These are phyloP conservation scores for Himalopsyche japonica DNA, from an alignment of 2,888 invertebrate species.

Conservation along the genomic window DNA sequence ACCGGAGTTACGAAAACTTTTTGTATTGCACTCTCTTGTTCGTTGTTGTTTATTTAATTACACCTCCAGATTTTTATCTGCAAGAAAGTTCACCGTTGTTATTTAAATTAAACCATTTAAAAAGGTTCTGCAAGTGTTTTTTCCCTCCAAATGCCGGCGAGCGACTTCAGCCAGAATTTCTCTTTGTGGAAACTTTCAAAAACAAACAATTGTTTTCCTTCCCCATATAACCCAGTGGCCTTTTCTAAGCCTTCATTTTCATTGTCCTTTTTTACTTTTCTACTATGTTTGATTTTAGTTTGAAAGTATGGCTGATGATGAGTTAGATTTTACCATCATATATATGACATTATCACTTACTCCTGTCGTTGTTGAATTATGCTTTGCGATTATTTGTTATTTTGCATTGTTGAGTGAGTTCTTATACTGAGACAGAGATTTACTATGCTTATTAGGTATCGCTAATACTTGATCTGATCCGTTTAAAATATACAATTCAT, in stretches of 20 bases:
- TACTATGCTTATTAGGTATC: not conserved
- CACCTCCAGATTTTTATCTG: constrained; percentile 9
- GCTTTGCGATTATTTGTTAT: not conserved
- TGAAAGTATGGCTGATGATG: too few species aligned
- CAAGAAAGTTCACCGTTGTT: constrained; percentile 11
- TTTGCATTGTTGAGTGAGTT: not conserved
- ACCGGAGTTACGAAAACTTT: not conserved
- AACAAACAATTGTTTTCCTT: constrained; percentile 28
- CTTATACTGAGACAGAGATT: not conserved
- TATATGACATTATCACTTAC: too few species aligned
- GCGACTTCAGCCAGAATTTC: constrained; percentile 21
- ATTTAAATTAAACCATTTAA: constrained; percentile 19
- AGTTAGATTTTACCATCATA: too few species aligned
- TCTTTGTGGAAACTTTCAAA: constrained; percentile 28
- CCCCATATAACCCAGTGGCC: not conserved
- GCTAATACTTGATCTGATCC: not conserved
- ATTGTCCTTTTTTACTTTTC: not conserved
- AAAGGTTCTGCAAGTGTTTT: constrained; percentile 3
- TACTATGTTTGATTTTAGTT: not conserved
- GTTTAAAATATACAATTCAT: not conserved
- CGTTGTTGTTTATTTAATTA: constrained; percentile 19
- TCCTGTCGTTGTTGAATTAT: too few species aligned
- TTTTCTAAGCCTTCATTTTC: not conserved
- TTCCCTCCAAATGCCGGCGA: not conserved
- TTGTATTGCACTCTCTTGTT: constrained; percentile 1